Base-by-base conservation (phyloP, 53 echinoderm and acorn worm species). In the Hippasteria phrygiana region DNA sequence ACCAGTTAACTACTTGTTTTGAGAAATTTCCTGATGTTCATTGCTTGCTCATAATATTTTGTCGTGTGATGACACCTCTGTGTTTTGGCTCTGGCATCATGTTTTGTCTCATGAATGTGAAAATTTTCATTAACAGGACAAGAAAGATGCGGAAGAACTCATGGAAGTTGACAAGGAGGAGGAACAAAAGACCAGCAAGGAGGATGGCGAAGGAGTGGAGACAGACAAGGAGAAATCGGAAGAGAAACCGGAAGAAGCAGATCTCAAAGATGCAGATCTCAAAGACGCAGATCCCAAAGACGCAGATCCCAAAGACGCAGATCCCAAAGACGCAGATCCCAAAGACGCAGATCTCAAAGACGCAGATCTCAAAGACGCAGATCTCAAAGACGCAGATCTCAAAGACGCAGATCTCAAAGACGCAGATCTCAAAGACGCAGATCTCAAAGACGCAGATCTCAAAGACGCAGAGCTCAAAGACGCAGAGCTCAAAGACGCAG, bases 131-230 rank as follows among this genome's bases (percentile, higher is more conserved):
- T n/a, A n/a, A n/a, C n/a, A 59, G 59, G 59, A 59, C n/a, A 86
- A 84, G 82, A 83, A 75, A 37, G 88, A 80, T 50, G 80, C 37
- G 1, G 83, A 51, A 34, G 90, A 78, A n/a, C 37, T 62, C 2
- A 80, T 71, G 73, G 88, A 87, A 24, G 73, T 73, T 5, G 75
- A 70, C 8, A 72, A 41, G 31, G 43, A 87, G 43, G 80, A 47
- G 5, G 88, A 90, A 45, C 72, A 75, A 2, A 75, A 74, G 3
- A 71, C 35, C 28, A 79, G 71, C 55, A 80, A 17, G 47, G 51
- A 81, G 59, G 63, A 63, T 13, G 94, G 89, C 77, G 90, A 91
- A 0, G 80, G 32, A 18, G 45, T 74, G 71, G 69, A 55, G 41
- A 13, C 41, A 73, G 43, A 73, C 29, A 16, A 10, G 43, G 78